These are phyloP conservation scores for Helostoma temminkii DNA, from an alignment of 2,797 vertebrate genomes.

Conservation along the genomic window DNA sequence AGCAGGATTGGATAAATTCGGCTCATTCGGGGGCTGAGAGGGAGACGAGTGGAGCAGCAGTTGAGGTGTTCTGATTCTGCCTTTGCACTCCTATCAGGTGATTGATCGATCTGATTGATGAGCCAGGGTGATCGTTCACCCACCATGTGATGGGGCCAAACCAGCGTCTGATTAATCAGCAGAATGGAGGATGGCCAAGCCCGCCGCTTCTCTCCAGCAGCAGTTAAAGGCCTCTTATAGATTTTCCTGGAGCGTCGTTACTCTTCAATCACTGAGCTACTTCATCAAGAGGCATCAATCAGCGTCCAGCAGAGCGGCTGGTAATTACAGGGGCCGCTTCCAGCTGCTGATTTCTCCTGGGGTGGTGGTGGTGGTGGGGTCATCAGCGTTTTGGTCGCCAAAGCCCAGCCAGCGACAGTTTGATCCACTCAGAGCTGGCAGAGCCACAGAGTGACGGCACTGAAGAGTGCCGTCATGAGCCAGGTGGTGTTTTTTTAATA, in stretches of 20 bases:
- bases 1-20: constrained; percentile 3
- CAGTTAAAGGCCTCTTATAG: constrained; percentile 71
- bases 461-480: constrained; percentile 9
- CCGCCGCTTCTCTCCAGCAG: constrained; percentile 42
- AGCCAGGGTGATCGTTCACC: constrained; percentile 49
- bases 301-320: constrained; percentile 55
- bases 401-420: constrained; percentile 20
- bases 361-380: constrained; percentile 9
- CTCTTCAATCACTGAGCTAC: constrained; percentile 81
- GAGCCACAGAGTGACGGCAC: constrained; percentile 16
- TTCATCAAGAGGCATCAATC: constrained; percentile 83
- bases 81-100: constrained; percentile 27
- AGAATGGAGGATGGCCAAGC: constrained; percentile 55
- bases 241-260: constrained; percentile 70
- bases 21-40: constrained; percentile 12
- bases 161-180: constrained; percentile 64
- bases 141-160: constrained; percentile 38
- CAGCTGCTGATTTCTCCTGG: constrained; percentile 74
- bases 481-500: constrained; percentile 9
- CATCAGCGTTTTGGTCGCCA: constrained; percentile 32
- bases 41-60: constrained; percentile 35
- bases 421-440: constrained; percentile 47
- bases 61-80: constrained; percentile 21
- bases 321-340: constrained; percentile 75
- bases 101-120: constrained; percentile 70